Percentiles rank a stretch among this genome's conserved stretches.
Evolutionary conservation across 2,113 vertebrate species (phyloP).

Genomic region (Pterocles gutturalis): DNA sequence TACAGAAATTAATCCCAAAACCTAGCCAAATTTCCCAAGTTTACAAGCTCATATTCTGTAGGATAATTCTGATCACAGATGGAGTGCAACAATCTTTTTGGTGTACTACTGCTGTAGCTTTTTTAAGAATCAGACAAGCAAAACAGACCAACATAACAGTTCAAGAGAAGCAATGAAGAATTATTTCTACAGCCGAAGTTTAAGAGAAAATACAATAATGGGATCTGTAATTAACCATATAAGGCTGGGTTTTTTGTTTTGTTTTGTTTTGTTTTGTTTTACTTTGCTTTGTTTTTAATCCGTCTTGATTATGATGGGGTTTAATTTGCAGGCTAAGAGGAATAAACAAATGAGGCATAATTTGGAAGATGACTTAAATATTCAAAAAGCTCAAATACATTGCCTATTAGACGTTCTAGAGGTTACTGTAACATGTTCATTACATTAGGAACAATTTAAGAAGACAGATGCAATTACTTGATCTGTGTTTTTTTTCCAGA

Average conservation of each 20-base stretch:
- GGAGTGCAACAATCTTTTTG: background rate
- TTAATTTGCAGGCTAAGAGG: background rate
- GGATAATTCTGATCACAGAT: background rate
- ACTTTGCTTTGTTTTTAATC: background rate
- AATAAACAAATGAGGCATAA: background rate
- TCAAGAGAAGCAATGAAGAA: background rate
- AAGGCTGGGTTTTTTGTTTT: too few species aligned
- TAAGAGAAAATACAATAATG: background rate
- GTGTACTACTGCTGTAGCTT: background rate
- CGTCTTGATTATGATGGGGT: background rate
- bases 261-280: background rate
- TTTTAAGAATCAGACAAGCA: background rate
- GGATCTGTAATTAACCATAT: background rate
- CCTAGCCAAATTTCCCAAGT: background rate
- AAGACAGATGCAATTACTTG: slow-evolving; percentile 27
- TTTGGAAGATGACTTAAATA: slow-evolving; percentile 9
- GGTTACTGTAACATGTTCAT: slow-evolving; percentile 39
- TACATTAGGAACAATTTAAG: slow-evolving; percentile 52
- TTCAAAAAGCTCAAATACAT: slow-evolving; percentile 25
- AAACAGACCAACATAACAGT: background rate
- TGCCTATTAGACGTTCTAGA: background rate
- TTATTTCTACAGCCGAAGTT: background rate
- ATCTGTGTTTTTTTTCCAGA: background rate
- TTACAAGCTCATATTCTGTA: background rate
- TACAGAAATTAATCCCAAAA: background rate